Percentiles rank a stretch among this genome's conserved stretches.
These are phyloP conservation scores for Pardalotus punctatus DNA, from an alignment of 2,113 vertebrate genomes.

Conservation along the genomic window DNA sequence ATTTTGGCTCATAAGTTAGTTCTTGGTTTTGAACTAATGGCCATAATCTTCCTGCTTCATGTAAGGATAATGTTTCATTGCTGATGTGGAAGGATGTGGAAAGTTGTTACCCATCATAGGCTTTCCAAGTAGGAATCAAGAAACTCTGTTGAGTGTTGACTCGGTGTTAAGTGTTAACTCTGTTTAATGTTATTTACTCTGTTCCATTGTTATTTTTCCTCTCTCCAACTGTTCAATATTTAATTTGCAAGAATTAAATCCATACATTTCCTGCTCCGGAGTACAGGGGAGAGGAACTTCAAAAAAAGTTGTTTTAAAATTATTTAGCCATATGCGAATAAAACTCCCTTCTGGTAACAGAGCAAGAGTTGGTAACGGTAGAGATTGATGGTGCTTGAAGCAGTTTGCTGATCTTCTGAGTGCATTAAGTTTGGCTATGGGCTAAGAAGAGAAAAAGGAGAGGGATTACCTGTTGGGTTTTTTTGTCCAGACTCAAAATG, in stretches of 20 bases:
- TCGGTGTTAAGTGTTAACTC: background rate
- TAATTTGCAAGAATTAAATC: background rate
- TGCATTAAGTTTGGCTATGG: background rate
- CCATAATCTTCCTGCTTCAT: background rate
- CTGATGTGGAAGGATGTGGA: background rate
- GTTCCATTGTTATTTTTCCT: background rate
- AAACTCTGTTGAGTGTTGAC: background rate
- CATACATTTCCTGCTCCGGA: background rate
- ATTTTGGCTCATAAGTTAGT: background rate
- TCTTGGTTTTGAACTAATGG: background rate
- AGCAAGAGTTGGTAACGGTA: background rate
- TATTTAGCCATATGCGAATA: accelerated
- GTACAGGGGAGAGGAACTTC: background rate
- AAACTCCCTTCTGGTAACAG: background rate
- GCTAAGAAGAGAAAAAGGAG: background rate
- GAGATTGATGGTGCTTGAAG: background rate
- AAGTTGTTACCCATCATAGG: accelerated
- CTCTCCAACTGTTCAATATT: background rate
- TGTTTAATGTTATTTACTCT: background rate
- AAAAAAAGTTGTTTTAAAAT: background rate
- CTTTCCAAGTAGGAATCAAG: background rate
- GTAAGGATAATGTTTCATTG: background rate
- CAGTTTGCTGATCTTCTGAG: background rate
- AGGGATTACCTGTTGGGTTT: background rate
- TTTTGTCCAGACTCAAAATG: background rate